Conservation (phyloP, 2,888 invertebrate species). For the Adelognathus sp. region DNA sequence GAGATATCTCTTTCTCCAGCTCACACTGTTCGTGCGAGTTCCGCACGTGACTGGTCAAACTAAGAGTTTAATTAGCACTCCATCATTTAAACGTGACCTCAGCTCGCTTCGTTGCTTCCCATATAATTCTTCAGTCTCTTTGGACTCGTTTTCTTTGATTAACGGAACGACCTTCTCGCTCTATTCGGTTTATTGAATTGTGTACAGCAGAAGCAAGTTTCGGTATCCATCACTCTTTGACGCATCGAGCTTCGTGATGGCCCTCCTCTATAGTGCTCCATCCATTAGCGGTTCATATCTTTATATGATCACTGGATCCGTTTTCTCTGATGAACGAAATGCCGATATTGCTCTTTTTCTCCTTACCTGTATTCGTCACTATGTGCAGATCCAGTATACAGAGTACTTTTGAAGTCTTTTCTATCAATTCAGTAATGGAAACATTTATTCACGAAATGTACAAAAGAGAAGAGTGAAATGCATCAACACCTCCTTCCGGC, state of each 20-base stretch:
- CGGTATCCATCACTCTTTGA: not conserved
- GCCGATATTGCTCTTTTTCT: too few relatives aligned
- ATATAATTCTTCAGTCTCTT: conserved; percentile 1
- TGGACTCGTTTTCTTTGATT: conserved; percentile 23
- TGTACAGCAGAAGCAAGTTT: not conserved
- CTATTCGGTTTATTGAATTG: conserved; percentile 20
- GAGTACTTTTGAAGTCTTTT: too few relatives aligned
- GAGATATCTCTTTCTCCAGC: conserved; percentile 37
- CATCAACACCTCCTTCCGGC: not conserved
- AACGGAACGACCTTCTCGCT: conserved; percentile 3
- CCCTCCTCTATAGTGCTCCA: too few relatives aligned
- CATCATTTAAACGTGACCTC: conserved; percentile 50
- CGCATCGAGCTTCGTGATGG: too few relatives aligned
- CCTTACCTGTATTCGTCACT: too few relatives aligned
- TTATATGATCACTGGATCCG: too few relatives aligned
- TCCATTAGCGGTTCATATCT: too few relatives aligned
- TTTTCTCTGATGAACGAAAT: too few relatives aligned
- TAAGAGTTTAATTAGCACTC: conserved; percentile 63
- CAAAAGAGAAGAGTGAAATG: not conserved
- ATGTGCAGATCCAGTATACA: too few relatives aligned
- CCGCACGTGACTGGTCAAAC: conserved; percentile 62
- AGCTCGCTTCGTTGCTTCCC: not conserved
- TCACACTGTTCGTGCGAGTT: conserved; percentile 7
- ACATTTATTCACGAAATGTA: not conserved
- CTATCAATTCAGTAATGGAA: too few relatives aligned